These are phyloP conservation scores for Rissa tridactyla DNA, from an alignment of 2,113 vertebrate genomes.

Conservation along the genomic window DNA sequence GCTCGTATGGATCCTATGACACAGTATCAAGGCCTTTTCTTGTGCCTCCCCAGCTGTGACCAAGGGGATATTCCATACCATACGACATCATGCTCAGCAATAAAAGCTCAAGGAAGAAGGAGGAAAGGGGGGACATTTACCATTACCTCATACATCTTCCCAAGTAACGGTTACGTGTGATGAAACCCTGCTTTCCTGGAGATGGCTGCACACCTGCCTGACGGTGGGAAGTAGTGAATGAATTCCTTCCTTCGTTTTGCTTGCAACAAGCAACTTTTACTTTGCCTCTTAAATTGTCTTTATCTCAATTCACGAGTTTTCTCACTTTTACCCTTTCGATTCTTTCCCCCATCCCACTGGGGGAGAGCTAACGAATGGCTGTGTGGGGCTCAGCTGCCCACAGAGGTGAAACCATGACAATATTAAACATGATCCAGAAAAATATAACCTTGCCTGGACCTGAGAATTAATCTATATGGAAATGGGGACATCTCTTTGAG, in stretches of 20 bases:
- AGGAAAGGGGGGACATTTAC: rapidly evolving
- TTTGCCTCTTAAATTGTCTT: neutral
- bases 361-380: neutral
- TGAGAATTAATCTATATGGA: neutral
- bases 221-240: rapidly evolving
- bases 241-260: neutral
- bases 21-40: neutral
- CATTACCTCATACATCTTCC: rapidly evolving
- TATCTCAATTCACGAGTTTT: neutral
- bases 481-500: neutral
- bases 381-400: neutral
- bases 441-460: neutral
- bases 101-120: neutral
- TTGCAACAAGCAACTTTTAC: neutral
- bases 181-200: neutral
- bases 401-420: neutral
- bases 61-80: neutral
- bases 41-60: too few relatives aligned
- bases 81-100: neutral
- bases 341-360: neutral
- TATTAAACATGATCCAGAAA: neutral
- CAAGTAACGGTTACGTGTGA: rapidly evolving
- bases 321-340: neutral
- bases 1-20: neutral
- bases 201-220: neutral